These are phyloP conservation scores for Taxidea taxus DNA, from an alignment of 2,113 vertebrate genomes.

Conservation along the genomic window DNA sequence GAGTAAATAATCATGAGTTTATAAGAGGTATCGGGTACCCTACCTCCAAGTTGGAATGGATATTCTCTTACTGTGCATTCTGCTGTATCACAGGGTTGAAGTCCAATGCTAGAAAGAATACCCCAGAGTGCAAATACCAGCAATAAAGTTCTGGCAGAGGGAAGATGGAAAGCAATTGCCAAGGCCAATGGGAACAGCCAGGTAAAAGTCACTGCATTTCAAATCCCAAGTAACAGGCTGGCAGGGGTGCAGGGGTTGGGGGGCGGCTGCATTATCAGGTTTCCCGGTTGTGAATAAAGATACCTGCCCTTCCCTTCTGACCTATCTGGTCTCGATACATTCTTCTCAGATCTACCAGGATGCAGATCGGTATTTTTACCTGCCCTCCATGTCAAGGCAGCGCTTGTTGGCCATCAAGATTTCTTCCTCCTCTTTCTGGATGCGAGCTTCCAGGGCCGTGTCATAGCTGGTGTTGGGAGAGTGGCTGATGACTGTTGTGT, in stretches of 20 bases:
- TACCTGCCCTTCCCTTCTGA: not conserved
- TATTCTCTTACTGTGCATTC: not conserved
- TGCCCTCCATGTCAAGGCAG: slow-evolving; percentile 99
- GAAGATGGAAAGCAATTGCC: not conserved
- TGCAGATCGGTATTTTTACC: slow-evolving; percentile 80
- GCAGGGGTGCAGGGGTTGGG: not conserved
- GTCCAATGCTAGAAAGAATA: slow-evolving; percentile 1
- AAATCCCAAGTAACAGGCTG: not conserved
- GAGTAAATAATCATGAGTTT: not conserved
- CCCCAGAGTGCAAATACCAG: not conserved
- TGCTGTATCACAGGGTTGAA: not conserved
- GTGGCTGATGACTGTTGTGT: slow-evolving; percentile 91
- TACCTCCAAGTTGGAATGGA: not conserved
- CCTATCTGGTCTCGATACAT: not conserved
- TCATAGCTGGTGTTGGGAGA: slow-evolving; percentile 96
- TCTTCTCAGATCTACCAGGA: not conserved
- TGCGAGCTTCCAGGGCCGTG: slow-evolving; percentile 94
- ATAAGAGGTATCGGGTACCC: not conserved
- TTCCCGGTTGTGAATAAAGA: not conserved
- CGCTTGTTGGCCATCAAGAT: slow-evolving; percentile 97
- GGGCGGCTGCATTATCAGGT: not conserved
- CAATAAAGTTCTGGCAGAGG: not conserved
- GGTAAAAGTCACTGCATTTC: not conserved
- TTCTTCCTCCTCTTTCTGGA: slow-evolving; percentile 99
- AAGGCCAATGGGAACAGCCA: not conserved